Conservation (phyloP, 2,888 invertebrate genomes). For the Leptopilina syphax region DNA sequence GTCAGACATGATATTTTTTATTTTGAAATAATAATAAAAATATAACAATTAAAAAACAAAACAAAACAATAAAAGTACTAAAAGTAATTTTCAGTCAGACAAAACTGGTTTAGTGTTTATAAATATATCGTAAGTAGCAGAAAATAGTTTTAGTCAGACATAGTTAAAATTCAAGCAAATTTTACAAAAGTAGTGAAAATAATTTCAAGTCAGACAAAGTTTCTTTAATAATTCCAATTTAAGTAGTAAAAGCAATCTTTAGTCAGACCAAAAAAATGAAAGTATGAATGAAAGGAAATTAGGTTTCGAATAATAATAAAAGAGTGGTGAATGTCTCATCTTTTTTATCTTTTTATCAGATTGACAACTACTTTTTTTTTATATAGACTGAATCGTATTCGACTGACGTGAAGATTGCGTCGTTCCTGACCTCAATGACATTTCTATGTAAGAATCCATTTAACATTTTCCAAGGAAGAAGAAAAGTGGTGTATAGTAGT, state of each 20-base stretch:
- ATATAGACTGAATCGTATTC: neutral
- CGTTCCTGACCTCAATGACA: conserved; percentile 24
- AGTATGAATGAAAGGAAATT: conserved; percentile 1
- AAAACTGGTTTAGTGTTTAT: too few relatives aligned
- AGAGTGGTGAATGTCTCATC: neutral
- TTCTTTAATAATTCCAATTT: neutral
- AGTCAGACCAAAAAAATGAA: neutral
- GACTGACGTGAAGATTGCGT: conserved; percentile 22
- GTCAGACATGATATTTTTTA: too few relatives aligned
- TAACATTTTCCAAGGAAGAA: neutral
- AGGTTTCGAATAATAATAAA: neutral
- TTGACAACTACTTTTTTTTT: neutral
- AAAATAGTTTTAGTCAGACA: too few relatives aligned
- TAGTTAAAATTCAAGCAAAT: too few relatives aligned
- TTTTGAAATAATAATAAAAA: too few relatives aligned
- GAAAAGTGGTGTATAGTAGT: neutral
- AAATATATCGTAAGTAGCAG: too few relatives aligned
- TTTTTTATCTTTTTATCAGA: neutral
- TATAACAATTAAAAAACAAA: too few relatives aligned
- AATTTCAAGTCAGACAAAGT: too few relatives aligned
- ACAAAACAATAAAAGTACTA: too few relatives aligned
- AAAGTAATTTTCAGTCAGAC: too few relatives aligned
- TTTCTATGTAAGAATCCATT: conserved; percentile 3
- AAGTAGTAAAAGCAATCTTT: neutral
- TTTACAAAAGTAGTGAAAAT: too few relatives aligned